A percentile compares a stretch with the other conserved stretches of the same genome.
These are phyloP conservation scores for Acanthopagrus latus DNA, from an alignment of 2,797 vertebrate genomes.

Conservation along the genomic window DNA sequence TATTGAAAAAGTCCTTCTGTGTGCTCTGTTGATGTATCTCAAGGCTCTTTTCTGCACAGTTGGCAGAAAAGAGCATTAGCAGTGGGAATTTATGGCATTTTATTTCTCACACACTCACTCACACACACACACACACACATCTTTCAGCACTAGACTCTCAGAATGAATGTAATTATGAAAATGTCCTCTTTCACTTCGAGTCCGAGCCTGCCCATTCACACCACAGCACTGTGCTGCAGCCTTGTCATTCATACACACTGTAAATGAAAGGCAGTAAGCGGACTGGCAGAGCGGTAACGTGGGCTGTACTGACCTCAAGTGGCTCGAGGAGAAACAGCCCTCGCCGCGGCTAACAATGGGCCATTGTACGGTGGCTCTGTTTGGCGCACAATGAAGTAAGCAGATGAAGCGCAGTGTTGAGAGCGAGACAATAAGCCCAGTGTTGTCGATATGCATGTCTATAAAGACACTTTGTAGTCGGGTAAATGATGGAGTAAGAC, in stretches of 20 bases:
- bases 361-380: constrained; percentile 57
- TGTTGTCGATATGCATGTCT: constrained; percentile 61
- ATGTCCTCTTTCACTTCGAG: constrained; percentile 6
- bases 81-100: background rate
- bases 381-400: constrained; percentile 65
- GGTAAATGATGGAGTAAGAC: constrained; percentile 48
- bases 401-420: constrained; percentile 68
- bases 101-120: background rate
- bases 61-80: background rate
- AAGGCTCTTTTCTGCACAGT: background rate
- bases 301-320: constrained; percentile 75
- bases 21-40: background rate
- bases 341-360: constrained; percentile 62
- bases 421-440: constrained; percentile 66
- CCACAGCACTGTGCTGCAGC: background rate
- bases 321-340: constrained; percentile 52
- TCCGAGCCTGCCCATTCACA: constrained; percentile 31
- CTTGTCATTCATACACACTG: constrained; percentile 34
- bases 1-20: background rate
- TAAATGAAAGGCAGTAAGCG: background rate
- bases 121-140: background rate
- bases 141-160: constrained; percentile 15
- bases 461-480: constrained; percentile 57
- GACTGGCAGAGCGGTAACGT: constrained; percentile 26
- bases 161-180: background rate